Base-by-base conservation (phyloP, 92 coral and sea anemone species). In the Epizoanthus stellaris region DNA sequence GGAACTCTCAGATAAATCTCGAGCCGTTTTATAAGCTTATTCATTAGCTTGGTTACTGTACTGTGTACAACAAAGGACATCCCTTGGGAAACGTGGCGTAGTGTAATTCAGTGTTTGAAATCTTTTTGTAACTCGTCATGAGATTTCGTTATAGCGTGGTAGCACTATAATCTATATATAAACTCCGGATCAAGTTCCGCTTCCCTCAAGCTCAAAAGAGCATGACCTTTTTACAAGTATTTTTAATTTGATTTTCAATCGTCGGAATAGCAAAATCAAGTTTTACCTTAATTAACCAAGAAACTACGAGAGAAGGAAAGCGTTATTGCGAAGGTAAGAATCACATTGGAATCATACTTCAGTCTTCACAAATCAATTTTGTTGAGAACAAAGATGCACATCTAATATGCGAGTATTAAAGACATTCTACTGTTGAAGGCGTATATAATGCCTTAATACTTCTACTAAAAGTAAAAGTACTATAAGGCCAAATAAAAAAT, bases 1-100 rank as follows among this genome's bases (percentile, higher is more conserved):
- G 6, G 21, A 11, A 75, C 49, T 57, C 23, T 36, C 39, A 23
- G 43, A 12, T 30, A 30, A 57, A 25, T 34, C 61, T 57, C 64
- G 52, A 47, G 58, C 21, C 56, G 23, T 56, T 72, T 23, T 45
- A 5, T 43, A 72, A 45, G 9, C 25, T 15, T 72, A 34, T 45
- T 47, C 57, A 38, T 68, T 2, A 73, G 16, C 11, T 9, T 16
- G 10, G n/a, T 10, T 20, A 57, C 53, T 19, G 77, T 45, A 40
- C 54, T 39, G 75, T 70, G 36, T 30, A 49, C 77, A 73, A 73
- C 77, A 73, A 49, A 73, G 62, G 77, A 52, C 15, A 5, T 73
- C 77, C 40, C 62, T 53, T 73, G 61, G 39, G 77, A 21, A 38
- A 68, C 73, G 59, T 73, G 39, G 40, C 10, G 11, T 20, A 47